Conservation (phyloP, 1,140 invertebrate species). For the Hylyphantes graminicola region DNA sequence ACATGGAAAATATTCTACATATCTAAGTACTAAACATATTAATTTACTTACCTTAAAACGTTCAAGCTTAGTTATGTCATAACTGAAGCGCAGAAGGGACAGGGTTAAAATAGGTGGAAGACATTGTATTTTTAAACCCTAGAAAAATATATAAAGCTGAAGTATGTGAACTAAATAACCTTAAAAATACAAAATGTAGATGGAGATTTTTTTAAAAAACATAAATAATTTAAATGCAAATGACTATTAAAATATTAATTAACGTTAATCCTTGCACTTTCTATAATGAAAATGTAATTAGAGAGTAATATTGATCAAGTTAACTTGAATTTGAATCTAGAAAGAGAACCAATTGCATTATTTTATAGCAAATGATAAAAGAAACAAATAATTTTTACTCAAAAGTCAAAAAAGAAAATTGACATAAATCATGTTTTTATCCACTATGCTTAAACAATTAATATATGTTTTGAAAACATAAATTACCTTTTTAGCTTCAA, state of each 20-base stretch:
- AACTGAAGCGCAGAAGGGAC: slow-evolving; percentile 57
- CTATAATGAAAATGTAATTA: no score
- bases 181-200: not conserved
- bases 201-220: not conserved
- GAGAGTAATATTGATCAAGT: no score
- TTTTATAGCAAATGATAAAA: no score
- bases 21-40: not conserved
- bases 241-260: not conserved
- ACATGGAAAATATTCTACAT: no score
- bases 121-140: slow-evolving; percentile 56
- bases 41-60: slow-evolving; percentile 49
- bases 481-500: slow-evolving; percentile 59
- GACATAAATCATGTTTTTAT: no score
- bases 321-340: no score
- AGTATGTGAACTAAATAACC: not conserved
- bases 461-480: not conserved
- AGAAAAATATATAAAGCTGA: slow-evolving; percentile 12
- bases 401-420: no score
- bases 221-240: not conserved
- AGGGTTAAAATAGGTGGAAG: slow-evolving; percentile 59
- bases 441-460: not conserved
- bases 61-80: slow-evolving; percentile 54
- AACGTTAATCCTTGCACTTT: no score
- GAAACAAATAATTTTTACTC: no score
- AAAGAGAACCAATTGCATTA: no score